Evolutionary conservation across 1,140 invertebrate genomes (phyloP).

Genomic region (Drosophila subpulchrella): DNA sequence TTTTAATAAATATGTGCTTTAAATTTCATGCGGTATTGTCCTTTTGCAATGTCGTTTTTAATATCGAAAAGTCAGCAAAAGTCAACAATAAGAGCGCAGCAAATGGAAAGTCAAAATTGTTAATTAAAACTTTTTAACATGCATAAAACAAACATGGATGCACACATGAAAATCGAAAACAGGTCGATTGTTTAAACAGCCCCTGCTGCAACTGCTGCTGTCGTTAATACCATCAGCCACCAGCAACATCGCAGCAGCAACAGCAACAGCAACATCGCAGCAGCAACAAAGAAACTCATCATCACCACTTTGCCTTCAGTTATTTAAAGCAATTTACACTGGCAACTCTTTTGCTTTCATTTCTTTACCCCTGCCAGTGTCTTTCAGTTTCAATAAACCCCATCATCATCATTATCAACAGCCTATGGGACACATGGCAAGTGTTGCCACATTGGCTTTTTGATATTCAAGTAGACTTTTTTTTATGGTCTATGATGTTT

Average conservation of each 20-base stretch:
- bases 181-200: conserved; percentile 46
- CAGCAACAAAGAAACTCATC: conserved; percentile 7
- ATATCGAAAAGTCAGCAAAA: conserved; percentile 72
- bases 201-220: conserved; percentile 26
- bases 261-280: conserved; percentile 3
- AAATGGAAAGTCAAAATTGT: conserved; percentile 79
- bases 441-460: not conserved
- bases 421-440: not conserved
- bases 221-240: conserved; percentile 46
- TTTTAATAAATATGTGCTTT: conserved; percentile 7
- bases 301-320: conserved; percentile 33
- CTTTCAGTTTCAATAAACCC: conserved; percentile 47
- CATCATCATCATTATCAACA: conserved; percentile 26
- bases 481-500: not conserved
- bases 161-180: conserved; percentile 22
- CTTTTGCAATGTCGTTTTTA: conserved; percentile 30
- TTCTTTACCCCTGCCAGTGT: conserved; percentile 8
- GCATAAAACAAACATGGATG: conserved; percentile 69
- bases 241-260: conserved; percentile 10
- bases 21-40: conserved; percentile 31
- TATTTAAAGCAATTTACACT: conserved; percentile 65
- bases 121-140: conserved; percentile 83
- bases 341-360: conserved; percentile 44
- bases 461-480: not conserved
- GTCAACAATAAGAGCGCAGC: conserved; percentile 68